Evolutionary conservation across 2,797 vertebrate genomes (phyloP), one percentile per base, ranked within the genome.

Genomic region (Eulemur rubriventer): DNA sequence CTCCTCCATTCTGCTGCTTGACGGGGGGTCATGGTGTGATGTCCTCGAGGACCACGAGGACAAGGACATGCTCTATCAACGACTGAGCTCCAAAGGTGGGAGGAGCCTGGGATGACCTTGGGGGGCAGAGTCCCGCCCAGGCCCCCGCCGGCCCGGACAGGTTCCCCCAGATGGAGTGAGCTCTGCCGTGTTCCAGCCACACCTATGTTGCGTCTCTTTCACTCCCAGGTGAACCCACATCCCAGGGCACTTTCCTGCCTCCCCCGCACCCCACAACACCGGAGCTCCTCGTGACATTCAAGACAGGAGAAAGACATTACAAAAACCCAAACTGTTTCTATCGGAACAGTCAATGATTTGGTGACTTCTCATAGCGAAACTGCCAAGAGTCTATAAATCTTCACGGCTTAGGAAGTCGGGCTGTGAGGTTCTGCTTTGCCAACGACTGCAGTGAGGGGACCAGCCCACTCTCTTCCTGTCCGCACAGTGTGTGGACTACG

Each of bases 31-130:
- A 5, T 35, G 18, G 50, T 26, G 33, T 48, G 87, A 48, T 0
- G 0, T 12, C 26, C 17, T 43, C 24, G 0, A 0, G 13, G 26
- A 41, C 63, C 59, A 33, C 0, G 0, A 13, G 38, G 4, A 20
- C 61, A 73, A 78, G 22, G 18, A 78, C 65, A 89, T 14, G 13
- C 38, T n/a, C 69, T 59, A 4, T 28, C 2, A 4, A 38, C 10
- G 22, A 35, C 46, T 28, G 69, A 61, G 43, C 11, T 61, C 76
- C 38, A 7, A 35, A 30, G 18, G 20, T 9, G n/a, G 75, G 46
- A 72, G 80, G 17, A 73, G 24, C 38, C 65, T 24, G 28, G 35
- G 63, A 55, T 1, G 14, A 14, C 35, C 14, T 26, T 26, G 52
- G 4, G 50, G 26, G 41, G n/a, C 69, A 35, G 9, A 2, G 43